Percentiles rank a stretch among this genome's conserved stretches.
Evolutionary conservation across 1,140 invertebrate genomes (phyloP).

Genomic region (Neodiprion pinetum): DNA sequence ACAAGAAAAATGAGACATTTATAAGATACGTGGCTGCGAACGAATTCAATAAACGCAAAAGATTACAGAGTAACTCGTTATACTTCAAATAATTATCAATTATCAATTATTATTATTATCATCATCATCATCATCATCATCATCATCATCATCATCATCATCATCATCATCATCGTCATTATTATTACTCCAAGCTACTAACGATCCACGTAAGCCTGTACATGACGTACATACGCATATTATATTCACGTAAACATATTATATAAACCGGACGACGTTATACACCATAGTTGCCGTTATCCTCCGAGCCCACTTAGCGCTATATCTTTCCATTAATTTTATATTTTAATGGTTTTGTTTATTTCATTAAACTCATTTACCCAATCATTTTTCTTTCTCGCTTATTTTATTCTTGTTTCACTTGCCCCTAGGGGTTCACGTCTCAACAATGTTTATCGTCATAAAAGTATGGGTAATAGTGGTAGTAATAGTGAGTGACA

Average conservation of each 20-base stretch:
- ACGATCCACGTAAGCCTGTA: too few species aligned
- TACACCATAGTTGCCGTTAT: too few species aligned
- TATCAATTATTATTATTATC: not conserved
- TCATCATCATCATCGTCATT: too few species aligned
- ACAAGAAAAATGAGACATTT: not conserved
- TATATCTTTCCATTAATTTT: not conserved
- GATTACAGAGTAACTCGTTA: not conserved
- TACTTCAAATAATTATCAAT: not conserved
- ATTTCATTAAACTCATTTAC: not conserved
- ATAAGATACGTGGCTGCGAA: not conserved
- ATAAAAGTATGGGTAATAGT: not conserved
- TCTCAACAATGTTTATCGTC: not conserved
- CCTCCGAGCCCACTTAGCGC: not conserved
- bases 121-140: too few species aligned
- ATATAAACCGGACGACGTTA: too few species aligned
- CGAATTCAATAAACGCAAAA: not conserved
- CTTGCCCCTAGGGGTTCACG: too few species aligned
- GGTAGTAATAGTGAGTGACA: not conserved
- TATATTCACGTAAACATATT: too few species aligned
- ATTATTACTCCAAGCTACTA: too few species aligned
- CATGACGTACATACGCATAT: too few species aligned
- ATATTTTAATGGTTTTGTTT: not conserved
- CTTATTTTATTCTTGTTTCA: too few species aligned
- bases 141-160: too few species aligned
- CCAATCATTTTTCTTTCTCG: not conserved